These are phyloP conservation scores for Argyrosomus japonicus DNA, from an alignment of 2,113 vertebrate genomes.

Conservation along the genomic window DNA sequence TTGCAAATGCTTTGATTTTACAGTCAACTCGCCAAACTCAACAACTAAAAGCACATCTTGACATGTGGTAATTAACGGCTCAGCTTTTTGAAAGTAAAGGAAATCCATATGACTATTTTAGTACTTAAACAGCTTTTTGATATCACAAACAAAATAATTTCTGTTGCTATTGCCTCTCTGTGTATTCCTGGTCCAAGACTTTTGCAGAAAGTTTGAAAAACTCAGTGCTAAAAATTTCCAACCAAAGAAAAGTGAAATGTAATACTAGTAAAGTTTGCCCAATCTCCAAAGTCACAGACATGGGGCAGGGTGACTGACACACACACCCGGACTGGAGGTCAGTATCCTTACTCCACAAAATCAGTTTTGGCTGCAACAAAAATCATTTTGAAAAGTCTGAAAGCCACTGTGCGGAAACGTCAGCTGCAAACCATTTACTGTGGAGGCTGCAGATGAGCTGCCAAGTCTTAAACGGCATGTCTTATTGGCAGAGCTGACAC, in stretches of 20 bases:
- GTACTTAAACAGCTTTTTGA: background rate
- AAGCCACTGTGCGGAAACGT: conserved; percentile 63
- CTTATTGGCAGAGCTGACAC: conserved; percentile 71
- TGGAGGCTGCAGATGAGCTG: conserved; percentile 64
- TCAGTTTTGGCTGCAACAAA: conserved; percentile 54
- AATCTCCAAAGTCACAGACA: background rate
- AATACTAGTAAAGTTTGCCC: conserved; percentile 1
- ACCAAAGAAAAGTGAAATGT: conserved; percentile 1
- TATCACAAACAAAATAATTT: background rate
- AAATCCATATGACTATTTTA: background rate
- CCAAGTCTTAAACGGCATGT: conserved; percentile 75
- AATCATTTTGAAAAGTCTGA: conserved; percentile 61
- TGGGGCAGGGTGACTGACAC: conserved; percentile 23
- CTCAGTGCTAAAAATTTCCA: conserved; percentile 20
- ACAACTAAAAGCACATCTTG: background rate
- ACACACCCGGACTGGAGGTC: conserved; percentile 30
- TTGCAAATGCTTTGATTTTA: conserved; percentile 13
- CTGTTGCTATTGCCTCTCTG: background rate
- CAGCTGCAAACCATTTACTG: conserved; percentile 76
- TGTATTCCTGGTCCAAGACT: background rate
- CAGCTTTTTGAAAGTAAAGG: background rate
- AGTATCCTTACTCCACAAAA: conserved; percentile 47
- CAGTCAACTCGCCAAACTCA: conserved; percentile 19
- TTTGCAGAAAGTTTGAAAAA: conserved; percentile 1
- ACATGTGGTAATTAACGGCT: conserved; percentile 2